A percentile compares a stretch with the other conserved stretches of the same genome.
Evolutionary conservation across 2,888 invertebrate species (phyloP).

Genomic region (Phortica okadai): DNA sequence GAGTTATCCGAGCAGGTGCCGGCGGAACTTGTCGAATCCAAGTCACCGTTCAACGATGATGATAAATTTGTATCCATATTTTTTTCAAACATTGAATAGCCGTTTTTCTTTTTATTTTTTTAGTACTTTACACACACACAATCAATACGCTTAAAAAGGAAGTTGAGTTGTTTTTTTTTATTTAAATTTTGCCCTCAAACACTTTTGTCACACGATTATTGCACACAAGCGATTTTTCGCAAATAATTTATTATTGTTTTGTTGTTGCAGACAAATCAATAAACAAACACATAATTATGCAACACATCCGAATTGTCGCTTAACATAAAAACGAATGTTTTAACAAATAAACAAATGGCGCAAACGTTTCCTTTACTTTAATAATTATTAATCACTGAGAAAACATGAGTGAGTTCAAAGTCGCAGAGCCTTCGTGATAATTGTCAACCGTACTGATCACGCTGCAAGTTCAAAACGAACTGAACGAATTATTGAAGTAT

Average conservation of each 20-base stretch:
- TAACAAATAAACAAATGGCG: background rate
- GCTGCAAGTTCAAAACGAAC: constrained; percentile 53
- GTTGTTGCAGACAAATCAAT: constrained; percentile 8
- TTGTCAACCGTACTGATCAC: constrained; percentile 42
- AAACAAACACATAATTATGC: constrained; percentile 16
- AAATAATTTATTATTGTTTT: background rate
- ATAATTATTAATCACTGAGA: background rate
- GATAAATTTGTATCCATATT: constrained; percentile 74
- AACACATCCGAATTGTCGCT: background rate
- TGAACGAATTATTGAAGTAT: constrained; percentile 54
- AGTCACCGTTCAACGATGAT: constrained; percentile 72
- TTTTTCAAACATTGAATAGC: constrained; percentile 71
- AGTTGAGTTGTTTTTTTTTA: background rate
- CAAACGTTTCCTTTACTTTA: background rate
- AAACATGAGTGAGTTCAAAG: background rate
- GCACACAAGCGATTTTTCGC: background rate
- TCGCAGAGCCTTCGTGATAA: background rate
- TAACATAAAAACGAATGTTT: background rate
- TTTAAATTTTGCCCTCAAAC: background rate
- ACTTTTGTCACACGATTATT: background rate
- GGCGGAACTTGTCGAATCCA: constrained; percentile 76
- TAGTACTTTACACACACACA: background rate
- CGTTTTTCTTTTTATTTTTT: background rate
- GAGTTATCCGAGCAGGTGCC: constrained; percentile 75
- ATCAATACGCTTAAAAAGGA: background rate